Percentiles rank a stretch among this genome's conserved stretches.
These are phyloP conservation scores for Diabrotica balteata DNA, from an alignment of 2,888 invertebrate species.

Conservation along the genomic window DNA sequence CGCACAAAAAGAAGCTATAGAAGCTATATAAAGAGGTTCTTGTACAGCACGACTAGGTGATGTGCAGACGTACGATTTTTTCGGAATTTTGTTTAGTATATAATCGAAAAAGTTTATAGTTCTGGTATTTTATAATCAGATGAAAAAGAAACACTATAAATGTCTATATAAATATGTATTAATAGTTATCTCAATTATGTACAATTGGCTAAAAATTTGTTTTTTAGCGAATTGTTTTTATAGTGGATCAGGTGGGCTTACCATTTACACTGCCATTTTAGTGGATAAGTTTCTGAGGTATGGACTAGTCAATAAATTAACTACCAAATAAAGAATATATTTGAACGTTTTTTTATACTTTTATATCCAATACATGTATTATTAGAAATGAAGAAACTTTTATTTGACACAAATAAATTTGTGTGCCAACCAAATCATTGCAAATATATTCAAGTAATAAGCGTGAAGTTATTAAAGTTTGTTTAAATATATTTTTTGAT, in stretches of 20 bases:
- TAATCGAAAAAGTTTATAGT: slow-evolving; percentile 9
- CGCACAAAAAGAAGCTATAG: slow-evolving; percentile 9
- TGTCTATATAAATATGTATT: no score
- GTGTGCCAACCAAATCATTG: no score
- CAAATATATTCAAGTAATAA: no score
- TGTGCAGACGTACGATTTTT: slow-evolving; percentile 2
- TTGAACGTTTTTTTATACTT: no score
- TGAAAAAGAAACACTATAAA: neutral
- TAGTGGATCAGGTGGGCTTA: slow-evolving; percentile 20
- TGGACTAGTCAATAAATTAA: no score
- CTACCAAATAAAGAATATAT: no score
- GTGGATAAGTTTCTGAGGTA: neutral
- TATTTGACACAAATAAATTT: no score
- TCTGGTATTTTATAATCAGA: neutral
- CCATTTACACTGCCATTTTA: slow-evolving; percentile 31
- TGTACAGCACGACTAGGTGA: slow-evolving; percentile 2
- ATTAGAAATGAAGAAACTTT: no score
- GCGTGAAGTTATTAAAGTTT: no score
- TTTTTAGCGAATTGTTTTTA: slow-evolving; percentile 12
- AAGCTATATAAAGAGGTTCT: neutral
- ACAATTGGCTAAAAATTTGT: neutral
- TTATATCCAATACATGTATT: no score
- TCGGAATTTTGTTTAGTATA: neutral
- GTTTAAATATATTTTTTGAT: no score
- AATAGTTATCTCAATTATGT: no score